Evolutionary conservation across 2,113 vertebrate genomes (phyloP).

Genomic region (Trachemys scripta): DNA sequence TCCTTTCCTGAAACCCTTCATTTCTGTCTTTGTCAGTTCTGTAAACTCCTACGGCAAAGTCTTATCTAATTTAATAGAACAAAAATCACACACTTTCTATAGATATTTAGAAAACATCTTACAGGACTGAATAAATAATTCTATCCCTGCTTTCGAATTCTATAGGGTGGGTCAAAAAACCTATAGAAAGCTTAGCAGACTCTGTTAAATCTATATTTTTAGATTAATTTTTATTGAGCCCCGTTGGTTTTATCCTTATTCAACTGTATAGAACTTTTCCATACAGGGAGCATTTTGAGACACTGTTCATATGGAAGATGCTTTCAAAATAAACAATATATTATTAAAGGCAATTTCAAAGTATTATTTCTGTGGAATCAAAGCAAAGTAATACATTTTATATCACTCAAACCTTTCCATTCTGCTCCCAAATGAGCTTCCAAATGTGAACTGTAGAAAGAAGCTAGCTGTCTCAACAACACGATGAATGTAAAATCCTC

Average conservation of each 20-base stretch:
- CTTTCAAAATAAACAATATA: background rate
- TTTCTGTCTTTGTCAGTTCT: background rate
- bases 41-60: background rate
- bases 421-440: background rate
- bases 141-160: background rate
- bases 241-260: background rate
- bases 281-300: rapidly evolving
- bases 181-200: background rate
- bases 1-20: background rate
- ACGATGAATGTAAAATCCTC: background rate
- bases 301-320: background rate
- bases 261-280: background rate
- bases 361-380: background rate
- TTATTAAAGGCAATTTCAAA: background rate
- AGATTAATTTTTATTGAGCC: rapidly evolving
- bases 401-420: background rate
- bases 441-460: background rate
- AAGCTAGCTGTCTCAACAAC: background rate
- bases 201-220: rapidly evolving
- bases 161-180: rapidly evolving
- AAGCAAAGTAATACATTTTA: background rate
- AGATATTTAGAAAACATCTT: background rate
- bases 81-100: background rate
- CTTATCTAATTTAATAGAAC: background rate
- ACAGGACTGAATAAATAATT: background rate